A percentile compares a stretch with the other conserved stretches of the same genome.
These are phyloP conservation scores for Apus apus DNA, from an alignment of 2,113 vertebrate species.

Conservation along the genomic window DNA sequence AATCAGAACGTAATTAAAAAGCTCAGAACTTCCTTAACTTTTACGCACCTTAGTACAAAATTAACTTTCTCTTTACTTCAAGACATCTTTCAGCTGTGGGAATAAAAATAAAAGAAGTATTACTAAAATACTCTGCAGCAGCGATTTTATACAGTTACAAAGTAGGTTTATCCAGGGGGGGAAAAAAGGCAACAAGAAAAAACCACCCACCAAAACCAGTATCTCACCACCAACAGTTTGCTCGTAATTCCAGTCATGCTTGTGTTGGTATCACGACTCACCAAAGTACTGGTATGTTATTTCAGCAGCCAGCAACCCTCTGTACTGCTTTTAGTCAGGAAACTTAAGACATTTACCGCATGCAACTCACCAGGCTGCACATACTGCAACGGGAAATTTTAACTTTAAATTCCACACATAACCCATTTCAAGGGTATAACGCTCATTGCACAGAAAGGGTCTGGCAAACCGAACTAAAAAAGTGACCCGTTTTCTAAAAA, in stretches of 20 bases:
- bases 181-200: too few species aligned
- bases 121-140: rapidly evolving
- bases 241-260: background rate
- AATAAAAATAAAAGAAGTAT: background rate
- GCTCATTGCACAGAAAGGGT: rapidly evolving
- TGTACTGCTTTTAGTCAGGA: rapidly evolving
- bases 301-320: rapidly evolving
- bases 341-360: background rate
- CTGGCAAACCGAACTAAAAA: rapidly evolving
- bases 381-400: rapidly evolving
- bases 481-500: rapidly evolving
- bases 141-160: background rate
- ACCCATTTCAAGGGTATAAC: rapidly evolving
- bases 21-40: background rate
- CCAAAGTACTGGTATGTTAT: background rate
- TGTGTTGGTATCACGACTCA: rapidly evolving
- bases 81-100: background rate
- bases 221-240: background rate
- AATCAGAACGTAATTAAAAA: background rate
- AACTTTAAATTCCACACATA: rapidly evolving
- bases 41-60: rapidly evolving
- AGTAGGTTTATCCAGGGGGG: rapidly evolving
- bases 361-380: rapidly evolving
- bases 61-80: background rate
- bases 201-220: background rate